A percentile compares a stretch with the other conserved stretches of the same genome.
phyloP scores from a whole-genome alignment of 2,888 invertebrate species.

The Agapostemon virescens region DNA sequence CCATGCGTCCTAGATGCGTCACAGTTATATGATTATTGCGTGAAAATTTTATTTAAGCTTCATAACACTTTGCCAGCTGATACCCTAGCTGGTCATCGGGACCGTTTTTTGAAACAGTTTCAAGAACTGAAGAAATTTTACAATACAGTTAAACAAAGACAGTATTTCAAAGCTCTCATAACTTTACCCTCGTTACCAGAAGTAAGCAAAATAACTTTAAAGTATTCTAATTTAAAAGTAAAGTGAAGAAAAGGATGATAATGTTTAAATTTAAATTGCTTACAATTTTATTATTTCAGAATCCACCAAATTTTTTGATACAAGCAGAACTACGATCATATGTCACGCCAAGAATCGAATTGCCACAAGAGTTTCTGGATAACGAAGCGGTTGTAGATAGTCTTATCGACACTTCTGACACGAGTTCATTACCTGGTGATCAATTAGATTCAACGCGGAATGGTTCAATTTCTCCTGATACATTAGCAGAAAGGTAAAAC shows the following conservation, averaged over 20 bases:
- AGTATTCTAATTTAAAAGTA: neutral
- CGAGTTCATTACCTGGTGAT: slow-evolving; percentile 79
- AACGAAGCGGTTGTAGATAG: slow-evolving; percentile 84
- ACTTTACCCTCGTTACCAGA: slow-evolving; percentile 95
- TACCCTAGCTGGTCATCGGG: slow-evolving; percentile 92
- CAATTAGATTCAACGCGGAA: slow-evolving; percentile 76
- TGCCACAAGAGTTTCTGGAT: slow-evolving; percentile 85
- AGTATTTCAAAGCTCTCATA: slow-evolving; percentile 98
- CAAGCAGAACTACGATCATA: slow-evolving; percentile 96
- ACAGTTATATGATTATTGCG: slow-evolving; percentile 97
- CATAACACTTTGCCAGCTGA: slow-evolving; percentile 95
- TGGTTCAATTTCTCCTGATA: slow-evolving; percentile 81
- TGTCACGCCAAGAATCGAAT: slow-evolving; percentile 94
- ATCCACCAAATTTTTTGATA: slow-evolving; percentile 96
- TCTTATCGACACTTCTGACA: slow-evolving; percentile 87
- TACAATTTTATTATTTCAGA: slow-evolving; percentile 79
- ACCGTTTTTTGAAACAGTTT: slow-evolving; percentile 95
- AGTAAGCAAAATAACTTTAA: slow-evolving; percentile 79
- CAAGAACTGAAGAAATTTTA: slow-evolving; percentile 94
- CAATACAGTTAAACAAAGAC: slow-evolving; percentile 94
- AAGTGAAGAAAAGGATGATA: neutral
- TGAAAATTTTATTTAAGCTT: slow-evolving; percentile 96
- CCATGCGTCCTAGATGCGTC: slow-evolving; percentile 97
- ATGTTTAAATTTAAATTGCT: neutral
- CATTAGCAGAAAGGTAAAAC: slow-evolving; percentile 80